phyloP scores from a whole-genome alignment of 2,797 vertebrate species.

The Distichodus sexfasciatus region DNA sequence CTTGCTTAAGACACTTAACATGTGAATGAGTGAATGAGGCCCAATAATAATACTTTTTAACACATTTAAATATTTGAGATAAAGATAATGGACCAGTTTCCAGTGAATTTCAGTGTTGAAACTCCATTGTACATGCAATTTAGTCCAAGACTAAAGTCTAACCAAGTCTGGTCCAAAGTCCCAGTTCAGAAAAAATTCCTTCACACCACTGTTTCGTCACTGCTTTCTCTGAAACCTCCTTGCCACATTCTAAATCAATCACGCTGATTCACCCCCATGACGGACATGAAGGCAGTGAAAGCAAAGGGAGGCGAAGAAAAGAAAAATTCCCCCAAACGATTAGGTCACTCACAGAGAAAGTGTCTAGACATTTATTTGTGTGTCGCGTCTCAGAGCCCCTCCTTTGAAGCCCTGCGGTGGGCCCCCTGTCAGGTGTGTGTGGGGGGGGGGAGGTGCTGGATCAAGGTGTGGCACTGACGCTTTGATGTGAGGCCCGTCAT shows the following conservation, averaged over 20 bases:
- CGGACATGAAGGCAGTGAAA: constrained; percentile 49
- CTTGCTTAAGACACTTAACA: no score
- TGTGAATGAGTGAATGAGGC: no score
- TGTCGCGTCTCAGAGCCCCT: constrained; percentile 58
- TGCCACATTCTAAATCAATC: constrained; percentile 58
- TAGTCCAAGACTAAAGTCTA: no score
- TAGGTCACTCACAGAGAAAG: constrained; percentile 74
- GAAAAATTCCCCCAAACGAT: constrained; percentile 66
- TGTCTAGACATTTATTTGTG: constrained; percentile 81
- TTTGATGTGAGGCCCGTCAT: constrained; percentile 81
- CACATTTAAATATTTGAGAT: no score
- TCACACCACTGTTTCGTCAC: constrained; percentile 3
- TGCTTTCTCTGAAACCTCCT: constrained; percentile 48
- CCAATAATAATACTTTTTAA: no score
- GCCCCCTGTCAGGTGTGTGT: constrained; percentile 63
- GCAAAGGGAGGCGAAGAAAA: constrained; percentile 59
- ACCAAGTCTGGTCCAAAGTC: not conserved
- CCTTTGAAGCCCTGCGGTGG: constrained; percentile 82
- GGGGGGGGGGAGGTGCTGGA: constrained; percentile 63
- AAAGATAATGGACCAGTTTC: no score
- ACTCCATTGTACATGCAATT: no score
- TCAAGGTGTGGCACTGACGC: constrained; percentile 78
- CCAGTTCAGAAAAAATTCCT: not conserved
- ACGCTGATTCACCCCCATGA: constrained; percentile 47
- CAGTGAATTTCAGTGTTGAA: no score